A percentile compares a stretch with the other conserved stretches of the same genome.
phyloP scores from a whole-genome alignment of 2,797 vertebrate species.

The Pseudomugil gertrudae region DNA sequence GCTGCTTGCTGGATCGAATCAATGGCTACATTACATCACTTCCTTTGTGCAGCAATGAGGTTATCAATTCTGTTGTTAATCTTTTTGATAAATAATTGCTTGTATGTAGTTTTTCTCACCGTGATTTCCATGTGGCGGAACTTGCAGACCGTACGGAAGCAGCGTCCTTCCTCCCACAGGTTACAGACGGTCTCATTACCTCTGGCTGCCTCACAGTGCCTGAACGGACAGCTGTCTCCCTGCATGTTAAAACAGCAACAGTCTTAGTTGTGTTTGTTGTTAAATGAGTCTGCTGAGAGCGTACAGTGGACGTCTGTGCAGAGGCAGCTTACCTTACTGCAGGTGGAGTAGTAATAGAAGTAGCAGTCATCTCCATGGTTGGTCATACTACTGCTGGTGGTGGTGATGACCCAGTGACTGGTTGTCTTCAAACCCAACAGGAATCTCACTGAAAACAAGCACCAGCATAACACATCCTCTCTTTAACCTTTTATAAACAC shows the following conservation, averaged over 20 bases:
- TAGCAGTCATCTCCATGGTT: constrained; percentile 96
- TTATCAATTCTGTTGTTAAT: too few species aligned
- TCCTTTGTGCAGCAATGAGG: too few species aligned
- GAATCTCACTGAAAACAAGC: constrained; percentile 65
- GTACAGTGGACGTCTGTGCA: background rate
- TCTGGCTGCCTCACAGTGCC: constrained; percentile 94
- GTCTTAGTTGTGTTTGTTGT: constrained; percentile 2
- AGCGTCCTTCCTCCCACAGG: constrained; percentile 93
- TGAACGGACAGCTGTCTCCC: constrained; percentile 93
- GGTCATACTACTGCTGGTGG: constrained; percentile 82
- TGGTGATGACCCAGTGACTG: constrained; percentile 41
- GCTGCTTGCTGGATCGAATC: too few species aligned
- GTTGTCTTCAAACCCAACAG: constrained; percentile 62
- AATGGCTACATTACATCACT: too few species aligned
- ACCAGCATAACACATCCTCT: background rate
- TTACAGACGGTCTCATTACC: constrained; percentile 91
- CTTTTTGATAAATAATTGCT: too few species aligned
- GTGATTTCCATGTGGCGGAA: constrained; percentile 97
- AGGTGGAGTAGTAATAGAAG: constrained; percentile 96
- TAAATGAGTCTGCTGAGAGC: background rate
- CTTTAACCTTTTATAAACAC: too few species aligned
- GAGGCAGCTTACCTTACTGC: constrained; percentile 84
- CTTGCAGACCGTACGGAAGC: constrained; percentile 90
- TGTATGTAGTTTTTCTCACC: constrained; percentile 77
- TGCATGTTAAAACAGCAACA: constrained; percentile 47